phyloP scores from a whole-genome alignment of 2,888 invertebrate species.

The Drosophila lacicola region DNA sequence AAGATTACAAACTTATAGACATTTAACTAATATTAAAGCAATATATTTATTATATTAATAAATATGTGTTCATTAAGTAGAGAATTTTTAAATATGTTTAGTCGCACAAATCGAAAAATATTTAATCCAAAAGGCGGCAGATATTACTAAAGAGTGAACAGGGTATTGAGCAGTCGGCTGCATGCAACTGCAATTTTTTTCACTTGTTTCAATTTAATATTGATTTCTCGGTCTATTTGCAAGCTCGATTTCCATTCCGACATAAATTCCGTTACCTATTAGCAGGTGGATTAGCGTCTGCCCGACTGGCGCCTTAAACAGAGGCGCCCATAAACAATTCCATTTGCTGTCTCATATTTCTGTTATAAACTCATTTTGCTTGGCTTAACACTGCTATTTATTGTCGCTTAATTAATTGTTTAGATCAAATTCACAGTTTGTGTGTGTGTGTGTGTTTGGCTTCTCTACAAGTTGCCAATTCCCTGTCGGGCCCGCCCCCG shows the following conservation, averaged over 20 bases:
- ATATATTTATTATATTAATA: too few relatives aligned
- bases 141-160: background rate
- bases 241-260: conserved; percentile 15
- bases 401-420: conserved; percentile 61
- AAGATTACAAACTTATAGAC: too few relatives aligned
- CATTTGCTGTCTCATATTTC: conserved; percentile 13
- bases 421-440: conserved; percentile 67
- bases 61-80: too few relatives aligned
- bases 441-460: conserved; percentile 13
- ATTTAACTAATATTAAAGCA: too few relatives aligned
- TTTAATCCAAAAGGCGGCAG: too few relatives aligned
- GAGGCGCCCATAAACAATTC: conserved; percentile 32
- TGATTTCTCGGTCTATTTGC: background rate
- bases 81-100: too few relatives aligned
- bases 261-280: conserved; percentile 39
- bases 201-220: conserved; percentile 1
- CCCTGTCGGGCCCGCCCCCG: conserved; percentile 21
- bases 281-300: conserved; percentile 37
- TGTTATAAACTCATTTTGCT: conserved; percentile 18
- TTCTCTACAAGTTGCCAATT: conserved; percentile 1
- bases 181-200: background rate
- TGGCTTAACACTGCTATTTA: conserved; percentile 58
- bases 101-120: too few relatives aligned
- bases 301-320: conserved; percentile 23
- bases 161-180: background rate